Base-by-base conservation (phyloP, 2,113 vertebrate genomes). In the Stigmatopora nigra region DNA sequence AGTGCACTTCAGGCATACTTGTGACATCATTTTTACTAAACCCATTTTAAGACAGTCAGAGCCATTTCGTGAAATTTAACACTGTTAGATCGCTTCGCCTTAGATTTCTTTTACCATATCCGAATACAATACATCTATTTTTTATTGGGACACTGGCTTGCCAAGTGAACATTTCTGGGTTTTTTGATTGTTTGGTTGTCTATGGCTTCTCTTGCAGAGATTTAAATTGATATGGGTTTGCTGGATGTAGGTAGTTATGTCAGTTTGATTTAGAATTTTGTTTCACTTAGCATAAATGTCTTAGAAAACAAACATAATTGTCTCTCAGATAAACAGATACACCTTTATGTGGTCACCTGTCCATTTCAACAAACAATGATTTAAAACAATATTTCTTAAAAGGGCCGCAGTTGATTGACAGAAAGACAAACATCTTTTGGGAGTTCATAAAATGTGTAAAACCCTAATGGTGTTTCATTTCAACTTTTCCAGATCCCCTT, bases 201-300 rank as follows among this genome's bases (percentile, higher is more conserved):
- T 41, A 38, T 47, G 4, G 20, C 16, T 61, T 67, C 41, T 13
- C 25, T n/a, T 64, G 19, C 51, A 35, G 35, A 76, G 22, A 69
- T 38, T 17, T 19, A 53, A 62, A 45, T 74, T 81, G 58, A 78
- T 87, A 79, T 69, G 78, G 66, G 51, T 53, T 53, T 53, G 65
- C 77, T 84, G 87, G 86, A 89, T 88, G 86, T 87, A 84, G 85
- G 86, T 87, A 84, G 85, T 82, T 7, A 1, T 64, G 51, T 82
- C 67, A 73, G 46, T 61, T 64, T 64, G 1, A 2, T 75, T 72
- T 69, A 71, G 75, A 64, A 48, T 36, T 81, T 71, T 64, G 35
- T 64, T 84, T 73, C 80, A 69, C 48, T 7, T 38, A 80, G 68
- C 66, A 73, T 71, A 31, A 31, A 31, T 31, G 25, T 31, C 25